Base-by-base conservation (phyloP, 1,140 invertebrate genomes). In the Drosophila kurseongensis region DNA sequence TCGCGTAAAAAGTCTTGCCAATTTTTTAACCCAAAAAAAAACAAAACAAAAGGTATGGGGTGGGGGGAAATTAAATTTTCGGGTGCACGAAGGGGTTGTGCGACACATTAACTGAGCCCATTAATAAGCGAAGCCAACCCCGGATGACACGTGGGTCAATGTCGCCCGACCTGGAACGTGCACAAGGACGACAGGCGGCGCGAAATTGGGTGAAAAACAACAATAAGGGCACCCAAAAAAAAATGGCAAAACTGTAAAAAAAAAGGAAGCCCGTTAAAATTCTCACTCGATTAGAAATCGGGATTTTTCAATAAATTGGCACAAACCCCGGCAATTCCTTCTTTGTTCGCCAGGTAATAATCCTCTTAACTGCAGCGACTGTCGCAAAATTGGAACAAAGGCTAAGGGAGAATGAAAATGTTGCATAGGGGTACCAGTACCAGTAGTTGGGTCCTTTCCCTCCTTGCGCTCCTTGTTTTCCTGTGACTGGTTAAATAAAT, bases 81-180 rank as follows among this genome's bases (percentile, higher is more conserved):
- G 72, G 72, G 38, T 75, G 69, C 72, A 56, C 18, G 61, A 72
- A 81, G 75, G 78, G 75, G 52, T 61, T 57, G 72, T 45, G 84
- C 71, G 77, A 89, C 80, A 79, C 80, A 89, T 80, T 83, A 89
- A 69, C 78, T 91, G 88, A 91, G 85, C 90, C 90, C 78, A 91
- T 91, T 91, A 91, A 91, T 82, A 78, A 86, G 81, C 90, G 82
- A 81, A 78, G 77, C 90, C 81, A 89, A 91, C 89, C 89, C 69
- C 71, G 67, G 58, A 14, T 65, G 81, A 86, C 88, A 86, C 86
- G 85, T 75, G 81, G 79, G 81, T 88, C 81, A 88, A 69, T 75
- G 86, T 81, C 84, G 78, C 29, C 51, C 79, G 56, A 42, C 63
- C 56, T 56, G 41, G 48, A 40, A 50, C 38, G 57, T 57, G 55